A percentile compares a stretch with the other conserved stretches of the same genome.
These are phyloP conservation scores for Poecilus cupreus DNA, from an alignment of 2,888 invertebrate species.

Conservation along the genomic window DNA sequence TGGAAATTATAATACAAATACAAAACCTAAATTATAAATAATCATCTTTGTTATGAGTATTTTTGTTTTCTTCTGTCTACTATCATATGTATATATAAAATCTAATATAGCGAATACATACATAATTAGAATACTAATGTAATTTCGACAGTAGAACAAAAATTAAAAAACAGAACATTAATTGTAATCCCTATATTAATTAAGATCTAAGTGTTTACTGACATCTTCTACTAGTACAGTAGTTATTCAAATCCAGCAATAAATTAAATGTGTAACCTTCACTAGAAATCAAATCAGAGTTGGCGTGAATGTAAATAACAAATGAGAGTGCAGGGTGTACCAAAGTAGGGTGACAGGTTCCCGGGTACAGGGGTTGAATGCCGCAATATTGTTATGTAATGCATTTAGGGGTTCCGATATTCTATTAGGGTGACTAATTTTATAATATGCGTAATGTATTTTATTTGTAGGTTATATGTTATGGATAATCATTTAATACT, in stretches of 20 bases:
- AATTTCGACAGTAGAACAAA: too few species aligned
- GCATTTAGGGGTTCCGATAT: constrained; percentile 3
- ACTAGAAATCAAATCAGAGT: constrained; percentile 40
- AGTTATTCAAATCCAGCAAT: background rate
- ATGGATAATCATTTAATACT: background rate
- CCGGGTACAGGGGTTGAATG: background rate
- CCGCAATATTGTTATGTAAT: constrained; percentile 45
- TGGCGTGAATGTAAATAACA: constrained; percentile 37
- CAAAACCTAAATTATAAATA: too few species aligned
- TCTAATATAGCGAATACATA: too few species aligned
- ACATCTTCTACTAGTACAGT: background rate
- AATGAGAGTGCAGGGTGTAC: constrained; percentile 34
- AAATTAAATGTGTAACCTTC: background rate
- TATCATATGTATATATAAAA: too few species aligned
- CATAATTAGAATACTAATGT: too few species aligned
- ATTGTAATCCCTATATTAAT: too few species aligned
- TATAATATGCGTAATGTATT: constrained; percentile 37
- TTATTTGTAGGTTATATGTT: constrained; percentile 9
- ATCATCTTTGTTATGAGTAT: too few species aligned
- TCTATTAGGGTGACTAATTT: constrained; percentile 42
- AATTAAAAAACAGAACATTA: too few species aligned
- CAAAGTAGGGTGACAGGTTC: background rate
- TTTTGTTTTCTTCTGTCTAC: too few species aligned
- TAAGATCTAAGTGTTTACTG: too few species aligned
- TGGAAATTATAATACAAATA: too few species aligned